Percentiles rank a stretch among this genome's conserved stretches.
phyloP scores from a whole-genome alignment of 2,113 vertebrate genomes.

The Rhinoderma darwinii region DNA sequence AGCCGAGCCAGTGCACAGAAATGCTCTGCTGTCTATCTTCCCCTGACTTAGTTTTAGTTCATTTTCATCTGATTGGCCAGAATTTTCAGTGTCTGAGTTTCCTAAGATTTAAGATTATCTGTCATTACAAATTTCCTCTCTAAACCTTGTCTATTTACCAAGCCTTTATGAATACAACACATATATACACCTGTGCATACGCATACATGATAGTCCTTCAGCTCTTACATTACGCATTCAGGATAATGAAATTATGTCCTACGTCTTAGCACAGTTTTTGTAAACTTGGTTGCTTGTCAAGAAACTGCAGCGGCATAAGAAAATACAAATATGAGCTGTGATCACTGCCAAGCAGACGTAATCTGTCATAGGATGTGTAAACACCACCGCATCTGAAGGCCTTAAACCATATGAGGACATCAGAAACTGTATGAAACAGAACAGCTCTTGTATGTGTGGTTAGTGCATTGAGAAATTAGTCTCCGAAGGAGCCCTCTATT shows the following conservation, averaged over 20 bases:
- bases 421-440: not conserved
- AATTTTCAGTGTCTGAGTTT: too few relatives aligned
- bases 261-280: constrained; percentile 9
- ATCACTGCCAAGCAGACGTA: constrained; percentile 35
- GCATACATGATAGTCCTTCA: not conserved
- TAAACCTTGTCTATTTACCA: not conserved
- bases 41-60: too few relatives aligned
- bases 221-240: not conserved
- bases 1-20: too few relatives aligned
- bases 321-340: constrained; percentile 42
- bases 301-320: constrained; percentile 4
- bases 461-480: not conserved
- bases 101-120: too few relatives aligned
- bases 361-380: constrained; percentile 48
- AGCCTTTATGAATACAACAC: not conserved
- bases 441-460: constrained; percentile 21
- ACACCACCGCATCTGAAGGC: constrained; percentile 27
- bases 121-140: too few relatives aligned
- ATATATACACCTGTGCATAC: not conserved
- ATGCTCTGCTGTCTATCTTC: too few relatives aligned
- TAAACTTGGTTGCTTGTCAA: constrained; percentile 43
- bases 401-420: constrained; percentile 56
- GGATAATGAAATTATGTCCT: not conserved
- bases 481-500: not conserved
- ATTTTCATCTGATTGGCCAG: too few relatives aligned